Conservation (phyloP, 2,888 invertebrate genomes). For the Andricus curvator region DNA sequence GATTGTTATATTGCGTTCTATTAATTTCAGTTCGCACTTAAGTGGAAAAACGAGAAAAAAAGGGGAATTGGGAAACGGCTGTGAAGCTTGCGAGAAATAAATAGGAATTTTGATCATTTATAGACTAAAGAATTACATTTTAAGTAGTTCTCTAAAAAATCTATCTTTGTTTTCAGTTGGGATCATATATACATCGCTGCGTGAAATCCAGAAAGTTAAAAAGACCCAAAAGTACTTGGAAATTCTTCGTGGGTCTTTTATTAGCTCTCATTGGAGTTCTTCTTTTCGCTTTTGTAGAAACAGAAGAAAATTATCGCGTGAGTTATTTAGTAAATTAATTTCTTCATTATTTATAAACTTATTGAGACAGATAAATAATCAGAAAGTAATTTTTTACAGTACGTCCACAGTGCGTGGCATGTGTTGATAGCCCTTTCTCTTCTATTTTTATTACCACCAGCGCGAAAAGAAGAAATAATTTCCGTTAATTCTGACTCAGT, state of each 20-base stretch:
- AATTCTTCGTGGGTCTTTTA: constrained; percentile 78
- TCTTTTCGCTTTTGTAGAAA: constrained; percentile 81
- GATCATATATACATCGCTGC: constrained; percentile 62
- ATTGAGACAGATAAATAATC: constrained; percentile 6
- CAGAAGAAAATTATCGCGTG: constrained; percentile 81
- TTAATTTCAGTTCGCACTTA: too few relatives aligned
- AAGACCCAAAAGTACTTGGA: constrained; percentile 63
- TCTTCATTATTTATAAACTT: background rate
- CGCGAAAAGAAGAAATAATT: constrained; percentile 50
- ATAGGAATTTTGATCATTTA: too few relatives aligned
- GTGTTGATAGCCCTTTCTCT: constrained; percentile 81
- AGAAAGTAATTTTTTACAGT: constrained; percentile 72
- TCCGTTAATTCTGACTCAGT: constrained; percentile 42
- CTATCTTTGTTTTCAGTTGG: constrained; percentile 60
- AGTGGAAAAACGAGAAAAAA: too few relatives aligned
- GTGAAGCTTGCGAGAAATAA: too few relatives aligned
- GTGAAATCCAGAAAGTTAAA: constrained; percentile 62
- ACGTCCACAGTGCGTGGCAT: constrained; percentile 83
- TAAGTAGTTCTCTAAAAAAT: constrained; percentile 5
- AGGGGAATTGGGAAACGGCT: too few relatives aligned
- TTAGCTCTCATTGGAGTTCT: constrained; percentile 79
- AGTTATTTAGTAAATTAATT: constrained; percentile 43
- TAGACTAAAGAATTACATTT: too few relatives aligned
- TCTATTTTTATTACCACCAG: constrained; percentile 80
- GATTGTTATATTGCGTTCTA: too few relatives aligned